Conservation (phyloP, 2,888 invertebrate species). For the Sialis lutaria region DNA sequence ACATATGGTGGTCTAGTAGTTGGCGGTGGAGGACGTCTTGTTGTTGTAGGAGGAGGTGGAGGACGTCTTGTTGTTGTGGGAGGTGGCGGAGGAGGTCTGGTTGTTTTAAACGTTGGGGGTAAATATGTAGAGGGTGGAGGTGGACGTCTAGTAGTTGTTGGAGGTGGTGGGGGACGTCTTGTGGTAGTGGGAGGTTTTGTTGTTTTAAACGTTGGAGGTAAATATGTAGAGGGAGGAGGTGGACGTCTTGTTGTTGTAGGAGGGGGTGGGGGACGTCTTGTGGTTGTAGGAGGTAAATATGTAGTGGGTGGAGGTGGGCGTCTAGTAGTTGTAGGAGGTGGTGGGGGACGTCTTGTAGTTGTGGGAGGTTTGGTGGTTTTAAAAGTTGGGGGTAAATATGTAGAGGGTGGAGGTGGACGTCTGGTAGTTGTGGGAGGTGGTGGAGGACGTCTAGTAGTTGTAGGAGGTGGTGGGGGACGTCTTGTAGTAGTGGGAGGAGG, state of each 20-base stretch:
- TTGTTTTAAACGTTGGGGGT: not conserved
- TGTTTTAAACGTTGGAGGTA: not conserved
- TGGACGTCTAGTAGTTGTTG: not conserved
- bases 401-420: not conserved
- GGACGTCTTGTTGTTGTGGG: not conserved
- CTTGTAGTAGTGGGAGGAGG: not conserved
- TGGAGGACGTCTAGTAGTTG: not conserved
- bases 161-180: no score
- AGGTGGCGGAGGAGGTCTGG: not conserved
- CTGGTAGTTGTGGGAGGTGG: conserved; percentile 1
- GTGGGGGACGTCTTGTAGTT: no score
- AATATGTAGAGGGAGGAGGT: not conserved
- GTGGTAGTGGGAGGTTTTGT: not conserved
- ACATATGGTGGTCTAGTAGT: no score
- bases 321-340: not conserved
- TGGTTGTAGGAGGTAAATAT: not conserved
- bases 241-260: not conserved
- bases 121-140: not conserved
- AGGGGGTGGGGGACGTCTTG: not conserved
- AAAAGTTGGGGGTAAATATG: conserved; percentile 1
- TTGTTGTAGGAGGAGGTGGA: not conserved
- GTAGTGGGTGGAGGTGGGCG: not conserved
- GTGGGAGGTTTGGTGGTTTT: not conserved
- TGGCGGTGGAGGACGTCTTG: not conserved
- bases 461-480: not conserved